phyloP scores from a whole-genome alignment of 2,113 vertebrate species.

The Talpa occidentalis region DNA sequence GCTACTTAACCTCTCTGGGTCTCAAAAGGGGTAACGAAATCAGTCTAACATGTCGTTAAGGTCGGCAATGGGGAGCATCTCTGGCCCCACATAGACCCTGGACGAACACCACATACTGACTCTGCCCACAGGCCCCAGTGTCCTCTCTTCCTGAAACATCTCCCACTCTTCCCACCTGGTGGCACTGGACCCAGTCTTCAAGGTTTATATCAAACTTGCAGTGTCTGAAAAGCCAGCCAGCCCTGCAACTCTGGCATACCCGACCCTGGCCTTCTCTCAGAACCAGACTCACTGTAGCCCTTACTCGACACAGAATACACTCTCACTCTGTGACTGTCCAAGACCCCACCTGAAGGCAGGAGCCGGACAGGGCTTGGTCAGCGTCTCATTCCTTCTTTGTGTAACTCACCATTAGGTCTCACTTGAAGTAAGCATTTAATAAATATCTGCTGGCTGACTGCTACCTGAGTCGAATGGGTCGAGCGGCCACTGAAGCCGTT shows the following conservation, averaged over 20 bases:
- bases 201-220: slow-evolving; percentile 43
- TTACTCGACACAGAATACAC: neutral
- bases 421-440: neutral
- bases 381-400: neutral
- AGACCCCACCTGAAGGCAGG: neutral
- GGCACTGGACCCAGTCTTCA: neutral
- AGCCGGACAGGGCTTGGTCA: neutral
- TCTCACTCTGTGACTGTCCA: neutral
- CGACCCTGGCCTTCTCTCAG: neutral
- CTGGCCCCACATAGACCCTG: neutral
- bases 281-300: neutral
- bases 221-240: slow-evolving; percentile 24
- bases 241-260: neutral
- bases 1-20: neutral
- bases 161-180: slow-evolving; percentile 20
- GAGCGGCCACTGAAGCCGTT: neutral
- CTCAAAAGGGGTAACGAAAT: neutral
- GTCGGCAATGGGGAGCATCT: neutral
- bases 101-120: neutral
- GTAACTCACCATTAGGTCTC: neutral
- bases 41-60: neutral
- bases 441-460: no score
- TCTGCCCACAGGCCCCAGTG: neutral
- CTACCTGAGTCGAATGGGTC: neutral
- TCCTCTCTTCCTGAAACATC: slow-evolving; percentile 13